Evolutionary conservation across 2,888 invertebrate genomes (phyloP).

Genomic region (Melanophora roralis): DNA sequence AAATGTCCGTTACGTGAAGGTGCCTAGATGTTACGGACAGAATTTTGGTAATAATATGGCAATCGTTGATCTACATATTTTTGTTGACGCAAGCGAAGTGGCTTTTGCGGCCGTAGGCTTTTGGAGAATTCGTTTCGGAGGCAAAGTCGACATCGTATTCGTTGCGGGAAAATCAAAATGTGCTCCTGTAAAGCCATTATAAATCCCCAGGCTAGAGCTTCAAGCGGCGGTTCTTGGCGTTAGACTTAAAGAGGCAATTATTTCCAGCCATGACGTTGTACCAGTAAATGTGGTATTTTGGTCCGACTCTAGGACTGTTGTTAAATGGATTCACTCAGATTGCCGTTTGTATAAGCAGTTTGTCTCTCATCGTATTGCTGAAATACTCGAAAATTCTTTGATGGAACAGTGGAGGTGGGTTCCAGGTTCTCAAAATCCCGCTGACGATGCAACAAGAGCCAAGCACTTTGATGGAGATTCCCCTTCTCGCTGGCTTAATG

Average conservation of each 20-base stretch:
- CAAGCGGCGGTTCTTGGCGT: conserved; percentile 40
- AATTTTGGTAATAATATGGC: not conserved
- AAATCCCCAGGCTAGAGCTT: conserved; percentile 44
- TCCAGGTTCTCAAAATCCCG: conserved; percentile 27
- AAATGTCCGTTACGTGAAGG: not conserved
- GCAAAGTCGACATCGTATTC: not conserved
- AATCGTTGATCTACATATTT: not conserved
- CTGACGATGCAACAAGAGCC: conserved; percentile 24
- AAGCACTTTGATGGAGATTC: too few species aligned
- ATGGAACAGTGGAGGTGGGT: conserved; percentile 34
- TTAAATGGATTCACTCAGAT: conserved; percentile 31
- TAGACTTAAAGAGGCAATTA: not conserved
- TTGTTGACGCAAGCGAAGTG: conserved; percentile 15
- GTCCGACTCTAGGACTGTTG: conserved; percentile 25
- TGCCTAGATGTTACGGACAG: conserved; percentile 33
- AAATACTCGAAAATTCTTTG: conserved; percentile 19
- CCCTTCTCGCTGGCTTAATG: conserved; percentile 4
- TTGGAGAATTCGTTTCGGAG: not conserved
- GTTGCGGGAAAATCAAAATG: not conserved
- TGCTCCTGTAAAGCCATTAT: conserved; percentile 13
- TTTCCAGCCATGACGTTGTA: not conserved
- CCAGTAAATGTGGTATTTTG: not conserved
- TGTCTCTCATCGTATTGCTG: conserved; percentile 26
- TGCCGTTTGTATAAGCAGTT: conserved; percentile 30
- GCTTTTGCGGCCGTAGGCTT: conserved; percentile 19